Base-by-base conservation (phyloP, 2,797 vertebrate species). In the Arnoldichthys spilopterus region DNA sequence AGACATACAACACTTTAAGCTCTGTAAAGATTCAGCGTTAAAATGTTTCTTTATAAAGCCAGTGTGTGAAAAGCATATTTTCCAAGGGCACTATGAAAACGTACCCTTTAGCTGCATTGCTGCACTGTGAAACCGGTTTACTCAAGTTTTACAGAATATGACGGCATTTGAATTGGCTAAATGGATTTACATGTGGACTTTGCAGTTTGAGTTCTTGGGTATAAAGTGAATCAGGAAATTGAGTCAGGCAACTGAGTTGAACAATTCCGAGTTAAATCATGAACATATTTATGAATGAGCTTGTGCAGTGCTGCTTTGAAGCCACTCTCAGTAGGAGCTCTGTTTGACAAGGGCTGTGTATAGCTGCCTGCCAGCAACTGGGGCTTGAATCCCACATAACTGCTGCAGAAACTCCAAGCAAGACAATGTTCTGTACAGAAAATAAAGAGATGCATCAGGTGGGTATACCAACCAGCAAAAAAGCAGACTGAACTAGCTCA, bases 381-480 rank as follows among this genome's bases (percentile, higher is more conserved):
- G 88, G 90, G 89, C 87, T 86, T 0, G 24, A n/a, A 85, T 84
- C 89, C 88, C 86, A 77, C 59, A 67, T 90, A 89, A 84, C 87
- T 84, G 90, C 86, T 82, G 56, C 56, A 28, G 26, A 28, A 18
- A 61, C 1, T 87, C 87, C 92, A 87, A 90, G 91, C 61, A 72
- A 20, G 62, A 51, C 76, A 1, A 28, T 53, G 74, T 37, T 66
- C 20, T 22, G 74, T 34, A 40, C 47, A 74, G 6, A 18, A 3
- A 4, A 7, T 4, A 6, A 2, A 58, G 0, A 2, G 12, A 5
- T 12, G 11, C 16, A 32, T 34, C 6, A 32, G 30, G 4, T 6
- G 32, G 26, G 16, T 34, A 18, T 6, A 32, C 28, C 6, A 13
- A 61, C 15, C 58, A 61, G 32, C 30, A 32, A 32, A 9, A 22